phyloP scores from a whole-genome alignment of 2,113 vertebrate species.

The Trichomycterus rosablanca region DNA sequence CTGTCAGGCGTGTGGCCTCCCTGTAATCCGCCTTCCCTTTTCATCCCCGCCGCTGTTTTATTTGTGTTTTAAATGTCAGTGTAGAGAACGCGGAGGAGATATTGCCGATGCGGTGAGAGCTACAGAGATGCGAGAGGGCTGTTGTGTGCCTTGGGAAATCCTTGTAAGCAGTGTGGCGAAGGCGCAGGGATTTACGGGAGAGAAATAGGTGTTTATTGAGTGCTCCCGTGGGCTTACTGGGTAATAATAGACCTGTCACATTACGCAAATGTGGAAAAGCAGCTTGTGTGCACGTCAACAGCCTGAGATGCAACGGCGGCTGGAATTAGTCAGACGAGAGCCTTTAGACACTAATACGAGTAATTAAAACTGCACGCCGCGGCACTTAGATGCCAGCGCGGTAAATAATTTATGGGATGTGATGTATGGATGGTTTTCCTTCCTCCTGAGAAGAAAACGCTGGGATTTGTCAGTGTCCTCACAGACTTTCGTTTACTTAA shows the following conservation, averaged over 20 bases:
- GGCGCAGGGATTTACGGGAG: conserved; percentile 69
- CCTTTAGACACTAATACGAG: conserved; percentile 73
- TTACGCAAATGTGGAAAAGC: conserved; percentile 75
- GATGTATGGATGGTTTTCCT: conserved; percentile 70
- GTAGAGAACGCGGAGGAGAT: conserved; percentile 62
- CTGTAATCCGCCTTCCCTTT: conserved; percentile 64
- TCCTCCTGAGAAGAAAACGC: conserved; percentile 60
- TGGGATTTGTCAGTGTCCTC: conserved; percentile 63
- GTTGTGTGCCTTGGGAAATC: conserved; percentile 70
- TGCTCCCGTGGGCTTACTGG: conserved; percentile 72
- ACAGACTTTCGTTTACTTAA: conserved; percentile 28
- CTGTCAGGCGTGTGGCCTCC: conserved; percentile 55
- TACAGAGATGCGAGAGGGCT: conserved; percentile 49
- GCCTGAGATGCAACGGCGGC: conserved; percentile 55
- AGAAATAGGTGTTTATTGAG: conserved; percentile 80
- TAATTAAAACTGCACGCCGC: conserved; percentile 74
- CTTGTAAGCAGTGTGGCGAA: conserved; percentile 62
- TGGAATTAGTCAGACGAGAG: conserved; percentile 74
- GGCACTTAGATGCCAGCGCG: conserved; percentile 71
- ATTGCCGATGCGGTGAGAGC: conserved; percentile 54
- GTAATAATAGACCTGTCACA: conserved; percentile 82
- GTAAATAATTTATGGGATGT: conserved; percentile 73
- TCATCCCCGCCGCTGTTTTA: conserved; percentile 65
- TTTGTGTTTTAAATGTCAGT: conserved; percentile 79
- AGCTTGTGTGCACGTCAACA: conserved; percentile 52